A percentile compares a stretch with the other conserved stretches of the same genome.
These are phyloP conservation scores for Hypolimnas misippus DNA, from an alignment of 2,888 invertebrate species.

Conservation along the genomic window DNA sequence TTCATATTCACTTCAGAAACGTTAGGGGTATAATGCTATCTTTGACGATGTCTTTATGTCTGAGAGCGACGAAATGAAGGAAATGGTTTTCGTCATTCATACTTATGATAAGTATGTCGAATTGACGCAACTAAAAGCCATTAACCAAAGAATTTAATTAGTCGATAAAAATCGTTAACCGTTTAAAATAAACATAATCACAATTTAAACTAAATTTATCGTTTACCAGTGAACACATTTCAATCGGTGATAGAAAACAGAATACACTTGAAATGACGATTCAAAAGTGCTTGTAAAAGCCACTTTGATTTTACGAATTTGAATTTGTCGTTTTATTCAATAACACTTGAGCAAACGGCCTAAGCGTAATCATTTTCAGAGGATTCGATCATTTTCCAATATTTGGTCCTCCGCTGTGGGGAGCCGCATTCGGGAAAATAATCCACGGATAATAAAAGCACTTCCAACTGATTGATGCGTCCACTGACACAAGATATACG, in stretches of 20 bases:
- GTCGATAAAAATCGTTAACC: neutral
- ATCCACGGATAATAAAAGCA: neutral
- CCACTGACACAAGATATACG: neutral
- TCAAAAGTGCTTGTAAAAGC: neutral
- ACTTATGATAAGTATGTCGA: too few relatives aligned
- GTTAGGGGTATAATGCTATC: too few relatives aligned
- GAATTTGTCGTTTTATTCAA: slow-evolving; percentile 6
- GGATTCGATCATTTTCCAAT: slow-evolving; percentile 6
- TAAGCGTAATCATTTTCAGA: neutral
- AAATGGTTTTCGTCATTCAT: too few relatives aligned
- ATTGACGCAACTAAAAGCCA: too few relatives aligned
- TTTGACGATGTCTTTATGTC: too few relatives aligned
- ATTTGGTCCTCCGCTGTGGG: neutral
- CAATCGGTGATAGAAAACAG: neutral
- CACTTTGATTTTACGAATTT: neutral
- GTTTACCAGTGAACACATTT: neutral
- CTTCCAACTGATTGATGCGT: neutral
- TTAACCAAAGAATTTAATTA: too few relatives aligned
- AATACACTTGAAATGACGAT: neutral
- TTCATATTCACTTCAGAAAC: too few relatives aligned
- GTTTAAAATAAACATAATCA: neutral
- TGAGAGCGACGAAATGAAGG: too few relatives aligned
- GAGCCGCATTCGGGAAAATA: neutral
- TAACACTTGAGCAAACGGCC: neutral
- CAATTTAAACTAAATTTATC: neutral